phyloP scores from a whole-genome alignment of 1,140 invertebrate species.

The Homarus americanus region DNA sequence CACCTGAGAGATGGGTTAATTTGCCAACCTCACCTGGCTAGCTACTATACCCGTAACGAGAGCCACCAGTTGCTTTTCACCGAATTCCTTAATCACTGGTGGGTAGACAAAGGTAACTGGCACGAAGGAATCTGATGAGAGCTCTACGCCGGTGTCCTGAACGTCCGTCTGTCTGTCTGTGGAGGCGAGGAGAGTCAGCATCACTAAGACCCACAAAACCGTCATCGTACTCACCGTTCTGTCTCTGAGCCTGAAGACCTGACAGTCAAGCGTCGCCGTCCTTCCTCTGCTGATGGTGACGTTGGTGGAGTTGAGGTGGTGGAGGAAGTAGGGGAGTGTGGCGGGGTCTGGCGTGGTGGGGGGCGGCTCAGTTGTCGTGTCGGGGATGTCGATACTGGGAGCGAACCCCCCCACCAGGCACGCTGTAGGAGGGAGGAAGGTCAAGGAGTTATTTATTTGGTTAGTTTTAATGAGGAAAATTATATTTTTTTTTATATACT shows the following conservation, averaged over 20 bases:
- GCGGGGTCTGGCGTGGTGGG: conserved; percentile 56
- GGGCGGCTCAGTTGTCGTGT: conserved; percentile 44
- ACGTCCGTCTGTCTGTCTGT: too few relatives aligned
- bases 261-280: conserved; percentile 50
- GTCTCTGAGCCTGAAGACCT: conserved; percentile 55
- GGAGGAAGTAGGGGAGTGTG: conserved; percentile 58
- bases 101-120: too few relatives aligned
- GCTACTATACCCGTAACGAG: too few relatives aligned
- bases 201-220: too few relatives aligned
- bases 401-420: conserved; percentile 52
- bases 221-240: conserved; percentile 32
- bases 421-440: background rate
- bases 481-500: background rate
- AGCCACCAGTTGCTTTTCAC: too few relatives aligned
- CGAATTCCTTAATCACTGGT: too few relatives aligned
- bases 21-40: too few relatives aligned
- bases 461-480: background rate
- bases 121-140: too few relatives aligned
- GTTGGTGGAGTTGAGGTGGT: conserved; percentile 56
- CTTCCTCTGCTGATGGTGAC: conserved; percentile 59
- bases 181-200: too few relatives aligned
- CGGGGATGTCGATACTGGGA: conserved; percentile 57
- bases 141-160: too few relatives aligned
- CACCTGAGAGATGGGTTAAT: too few relatives aligned
- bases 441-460: background rate